These are phyloP conservation scores for Drosophila jambulina DNA, from an alignment of 1,140 invertebrate genomes.

Conservation along the genomic window DNA sequence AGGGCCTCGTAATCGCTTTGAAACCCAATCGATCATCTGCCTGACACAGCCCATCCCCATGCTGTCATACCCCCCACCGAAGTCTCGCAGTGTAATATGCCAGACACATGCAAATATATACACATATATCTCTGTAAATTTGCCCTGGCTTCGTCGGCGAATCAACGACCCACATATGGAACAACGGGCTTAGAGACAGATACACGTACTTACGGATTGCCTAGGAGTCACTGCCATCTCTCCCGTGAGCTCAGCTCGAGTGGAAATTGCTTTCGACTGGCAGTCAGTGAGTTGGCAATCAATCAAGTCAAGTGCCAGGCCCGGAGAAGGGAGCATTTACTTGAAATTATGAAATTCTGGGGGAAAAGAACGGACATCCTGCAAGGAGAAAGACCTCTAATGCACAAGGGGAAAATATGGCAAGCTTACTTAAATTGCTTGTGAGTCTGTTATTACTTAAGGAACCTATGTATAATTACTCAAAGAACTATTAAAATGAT, in stretches of 20 bases:
- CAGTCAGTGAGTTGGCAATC: slow-evolving; percentile 73
- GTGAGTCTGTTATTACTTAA: not conserved
- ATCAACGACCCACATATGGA: slow-evolving; percentile 47
- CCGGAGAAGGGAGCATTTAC: slow-evolving; percentile 22
- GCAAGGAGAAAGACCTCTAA: slow-evolving; percentile 12
- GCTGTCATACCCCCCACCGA: slow-evolving; percentile 16
- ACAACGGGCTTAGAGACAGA: slow-evolving; percentile 45
- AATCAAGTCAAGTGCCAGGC: slow-evolving; percentile 71
- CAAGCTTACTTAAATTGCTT: too few species aligned
- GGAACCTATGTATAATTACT: too few species aligned
- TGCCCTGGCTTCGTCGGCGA: slow-evolving; percentile 21
- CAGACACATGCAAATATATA: slow-evolving; percentile 44
- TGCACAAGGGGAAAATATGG: not conserved
- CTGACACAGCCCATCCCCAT: slow-evolving; percentile 32
- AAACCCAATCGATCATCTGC: slow-evolving; percentile 42
- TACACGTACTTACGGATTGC: slow-evolving; percentile 41
- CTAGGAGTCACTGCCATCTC: slow-evolving; percentile 26
- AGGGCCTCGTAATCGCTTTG: slow-evolving; percentile 24
- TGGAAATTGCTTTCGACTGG: slow-evolving; percentile 57
- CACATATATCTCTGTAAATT: slow-evolving; percentile 26
- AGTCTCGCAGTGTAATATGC: slow-evolving; percentile 23
- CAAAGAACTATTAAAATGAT: too few species aligned
- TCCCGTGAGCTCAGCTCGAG: slow-evolving; percentile 48
- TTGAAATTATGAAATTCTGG: slow-evolving; percentile 72
- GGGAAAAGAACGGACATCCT: slow-evolving; percentile 62